phyloP scores from a whole-genome alignment of 2,888 invertebrate genomes.

The Morinoia aosen region DNA sequence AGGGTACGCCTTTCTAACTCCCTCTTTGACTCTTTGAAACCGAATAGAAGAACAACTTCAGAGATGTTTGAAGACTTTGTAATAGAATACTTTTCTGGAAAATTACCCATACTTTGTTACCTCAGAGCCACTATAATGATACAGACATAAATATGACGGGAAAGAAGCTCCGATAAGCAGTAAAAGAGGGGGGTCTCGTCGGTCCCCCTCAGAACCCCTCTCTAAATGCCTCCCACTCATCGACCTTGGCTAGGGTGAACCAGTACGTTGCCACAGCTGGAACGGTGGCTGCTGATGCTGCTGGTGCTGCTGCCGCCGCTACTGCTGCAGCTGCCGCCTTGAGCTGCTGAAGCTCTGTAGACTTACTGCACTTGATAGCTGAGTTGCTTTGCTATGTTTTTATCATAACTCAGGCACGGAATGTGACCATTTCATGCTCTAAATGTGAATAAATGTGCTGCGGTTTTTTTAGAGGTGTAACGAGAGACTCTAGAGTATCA shows the following conservation, averaged over 20 bases:
- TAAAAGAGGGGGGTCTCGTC: not conserved
- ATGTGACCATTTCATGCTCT: not conserved
- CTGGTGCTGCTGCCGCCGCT: not conserved
- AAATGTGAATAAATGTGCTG: not conserved
- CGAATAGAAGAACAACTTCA: not conserved
- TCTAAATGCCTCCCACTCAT: constrained; percentile 48
- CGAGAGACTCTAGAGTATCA: too few species aligned
- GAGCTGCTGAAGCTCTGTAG: too few species aligned
- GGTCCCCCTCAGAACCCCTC: constrained; percentile 28
- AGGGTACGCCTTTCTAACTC: not conserved
- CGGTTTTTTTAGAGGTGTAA: not conserved
- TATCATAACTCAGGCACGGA: not conserved
- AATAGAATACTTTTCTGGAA: not conserved
- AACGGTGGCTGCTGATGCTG: not conserved
- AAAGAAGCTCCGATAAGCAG: not conserved
- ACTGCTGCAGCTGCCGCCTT: not conserved
- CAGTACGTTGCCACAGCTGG: constrained; percentile 51
- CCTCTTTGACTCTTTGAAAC: not conserved
- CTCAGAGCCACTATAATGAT: not conserved
- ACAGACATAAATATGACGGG: not conserved
- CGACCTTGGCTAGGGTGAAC: constrained; percentile 52
- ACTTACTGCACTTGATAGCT: too few species aligned
- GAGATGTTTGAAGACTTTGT: not conserved
- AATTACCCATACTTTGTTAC: not conserved
- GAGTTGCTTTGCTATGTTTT: not conserved